Evolutionary conservation across 2,797 vertebrate genomes (phyloP), one percentile per base, ranked within the genome.

Genomic region (Paedocypris micromegethes): DNA sequence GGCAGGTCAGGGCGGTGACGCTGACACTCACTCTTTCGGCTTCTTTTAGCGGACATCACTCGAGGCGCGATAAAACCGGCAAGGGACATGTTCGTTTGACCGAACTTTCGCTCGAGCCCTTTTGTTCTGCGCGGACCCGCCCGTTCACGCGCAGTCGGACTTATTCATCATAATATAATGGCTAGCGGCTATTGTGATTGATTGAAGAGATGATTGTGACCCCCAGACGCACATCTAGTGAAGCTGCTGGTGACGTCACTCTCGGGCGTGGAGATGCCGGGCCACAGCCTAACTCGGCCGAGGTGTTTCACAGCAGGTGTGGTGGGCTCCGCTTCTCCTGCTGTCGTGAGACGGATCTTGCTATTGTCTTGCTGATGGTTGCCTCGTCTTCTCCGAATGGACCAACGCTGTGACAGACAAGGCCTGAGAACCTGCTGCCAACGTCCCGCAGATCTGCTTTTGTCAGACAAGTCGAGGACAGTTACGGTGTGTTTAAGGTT

Each of bases 121-220:
- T 89, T 90, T 91, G 89, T 91, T 90, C 89, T 87, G 80, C 47
- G 78, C 77, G 59, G 56, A 75, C 73, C 68, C 75, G 75, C 80
- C 75, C 72, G 73, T 76, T 70, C 72, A 51, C 75, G 73, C 75
- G 67, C 79, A 76, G 80, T 76, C 68, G 71, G 74, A 65, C 74
- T 73, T 65, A 70, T 67, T 46, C 53, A 43, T 44, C 51, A 23
- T 37, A 63, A 44, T 42, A 4, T 43, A 23, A 23, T 23, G 23
- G 23, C 23, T 23, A 23, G 23, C 23, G 23, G 23, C 23, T 23
- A 23, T 23, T 23, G 23, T 23, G 23, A 23, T 23, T 23, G 23
- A 23, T 23, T 23, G 23, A 23, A 23, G 23, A 23, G 23, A 23
- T 23, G 23, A 23, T 23, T 23, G 23, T 23, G 23, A 23, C 23